Evolutionary conservation across 2,113 vertebrate genomes (phyloP).

Genomic region (Lepidothrix coronata): DNA sequence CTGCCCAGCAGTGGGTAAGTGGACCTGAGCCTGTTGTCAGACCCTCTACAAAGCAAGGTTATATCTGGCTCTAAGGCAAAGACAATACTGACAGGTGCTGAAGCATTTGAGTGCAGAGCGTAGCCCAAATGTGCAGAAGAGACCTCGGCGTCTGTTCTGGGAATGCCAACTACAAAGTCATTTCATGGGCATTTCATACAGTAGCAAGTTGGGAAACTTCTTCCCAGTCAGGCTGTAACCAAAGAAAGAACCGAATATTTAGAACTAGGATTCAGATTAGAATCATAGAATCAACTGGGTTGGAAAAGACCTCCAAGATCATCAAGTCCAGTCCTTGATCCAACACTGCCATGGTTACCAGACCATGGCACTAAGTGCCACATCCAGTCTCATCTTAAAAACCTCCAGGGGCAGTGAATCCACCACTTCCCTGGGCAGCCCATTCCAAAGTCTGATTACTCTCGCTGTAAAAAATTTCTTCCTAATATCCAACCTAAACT

Average conservation of each 20-base stretch:
- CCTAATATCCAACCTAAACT: no score
- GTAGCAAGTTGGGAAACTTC: background rate
- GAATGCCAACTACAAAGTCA: background rate
- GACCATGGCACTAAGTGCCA: no score
- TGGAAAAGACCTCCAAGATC: no score
- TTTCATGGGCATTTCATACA: background rate
- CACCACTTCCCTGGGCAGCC: no score
- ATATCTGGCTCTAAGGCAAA: background rate
- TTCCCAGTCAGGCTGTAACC: background rate
- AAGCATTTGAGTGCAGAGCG: background rate
- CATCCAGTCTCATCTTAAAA: no score
- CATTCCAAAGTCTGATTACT: no score
- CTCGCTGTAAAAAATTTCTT: no score
- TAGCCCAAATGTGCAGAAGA: background rate
- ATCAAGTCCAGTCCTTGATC: no score
- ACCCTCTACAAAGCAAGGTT: background rate
- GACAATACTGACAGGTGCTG: background rate
- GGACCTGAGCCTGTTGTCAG: background rate
- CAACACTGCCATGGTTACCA: no score
- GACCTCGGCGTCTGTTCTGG: fast-evolving
- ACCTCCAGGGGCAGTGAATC: no score
- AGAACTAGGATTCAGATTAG: background rate
- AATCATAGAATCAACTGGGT: no score
- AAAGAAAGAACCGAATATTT: background rate
- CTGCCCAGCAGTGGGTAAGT: background rate